These are phyloP conservation scores for Euzophera pinguis DNA, from an alignment of 2,888 invertebrate species.

Conservation along the genomic window DNA sequence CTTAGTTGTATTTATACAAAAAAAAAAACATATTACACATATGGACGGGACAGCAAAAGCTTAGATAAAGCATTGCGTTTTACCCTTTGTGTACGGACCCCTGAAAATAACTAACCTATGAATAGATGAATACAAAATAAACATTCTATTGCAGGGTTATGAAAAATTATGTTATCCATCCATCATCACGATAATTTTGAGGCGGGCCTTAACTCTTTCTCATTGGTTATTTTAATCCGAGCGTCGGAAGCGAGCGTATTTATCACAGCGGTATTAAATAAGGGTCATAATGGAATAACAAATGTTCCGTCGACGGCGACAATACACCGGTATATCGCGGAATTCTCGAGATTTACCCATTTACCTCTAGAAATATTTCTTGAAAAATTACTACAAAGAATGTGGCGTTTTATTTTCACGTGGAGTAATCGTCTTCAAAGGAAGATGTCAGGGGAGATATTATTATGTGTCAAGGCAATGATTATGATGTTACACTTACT, in stretches of 20 bases:
- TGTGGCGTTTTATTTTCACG: neutral
- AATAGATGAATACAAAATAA: neutral
- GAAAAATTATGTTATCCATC: constrained; percentile 20
- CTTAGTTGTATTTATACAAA: too few species aligned
- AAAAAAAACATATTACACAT: too few species aligned
- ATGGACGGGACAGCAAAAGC: too few species aligned
- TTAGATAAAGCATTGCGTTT: too few species aligned
- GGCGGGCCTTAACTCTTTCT: constrained; percentile 45
- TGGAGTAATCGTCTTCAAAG: constrained; percentile 14
- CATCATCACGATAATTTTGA: constrained; percentile 32
- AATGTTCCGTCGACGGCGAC: constrained; percentile 51
- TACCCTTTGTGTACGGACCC: too few species aligned
- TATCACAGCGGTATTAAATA: constrained; percentile 63
- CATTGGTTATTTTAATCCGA: constrained; percentile 48
- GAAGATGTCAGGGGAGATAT: constrained; percentile 18
- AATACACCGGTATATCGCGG: constrained; percentile 31
- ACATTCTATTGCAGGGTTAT: neutral
- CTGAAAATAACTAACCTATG: neutral
- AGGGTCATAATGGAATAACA: constrained; percentile 65
- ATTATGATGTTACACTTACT: neutral
- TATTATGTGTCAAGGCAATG: neutral
- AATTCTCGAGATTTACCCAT: constrained; percentile 13
- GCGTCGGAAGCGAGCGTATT: constrained; percentile 47
- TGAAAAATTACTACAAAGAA: constrained; percentile 20
- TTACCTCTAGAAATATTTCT: constrained; percentile 23